phyloP scores from a whole-genome alignment of 2,113 vertebrate genomes.

The Amblyornis subalaris region DNA sequence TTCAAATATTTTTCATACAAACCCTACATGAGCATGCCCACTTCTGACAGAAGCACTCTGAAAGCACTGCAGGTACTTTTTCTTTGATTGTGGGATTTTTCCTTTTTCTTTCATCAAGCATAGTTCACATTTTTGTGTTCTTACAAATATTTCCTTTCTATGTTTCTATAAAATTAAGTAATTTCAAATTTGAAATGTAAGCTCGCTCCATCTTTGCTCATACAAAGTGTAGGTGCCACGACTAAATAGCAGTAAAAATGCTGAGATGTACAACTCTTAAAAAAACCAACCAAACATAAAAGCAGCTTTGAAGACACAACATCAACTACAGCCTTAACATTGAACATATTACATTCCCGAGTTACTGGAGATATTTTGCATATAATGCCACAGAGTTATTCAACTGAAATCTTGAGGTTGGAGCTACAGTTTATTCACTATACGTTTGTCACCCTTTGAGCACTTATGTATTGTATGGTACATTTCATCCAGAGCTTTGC shows the following conservation, averaged over 20 bases:
- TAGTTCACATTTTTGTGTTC: slow-evolving; percentile 37
- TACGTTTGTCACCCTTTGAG: not conserved
- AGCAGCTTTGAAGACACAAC: slow-evolving; percentile 78
- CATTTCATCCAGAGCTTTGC: slow-evolving; percentile 27
- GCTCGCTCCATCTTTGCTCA: slow-evolving; percentile 47
- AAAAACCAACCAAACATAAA: slow-evolving; percentile 51
- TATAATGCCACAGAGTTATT: slow-evolving; percentile 75
- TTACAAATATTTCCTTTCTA: slow-evolving; percentile 31
- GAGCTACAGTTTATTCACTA: slow-evolving; percentile 34
- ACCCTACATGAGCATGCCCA: not conserved
- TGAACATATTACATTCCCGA: slow-evolving; percentile 74
- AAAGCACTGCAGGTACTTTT: not conserved
- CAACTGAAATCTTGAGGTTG: slow-evolving; percentile 50
- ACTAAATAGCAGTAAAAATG: slow-evolving; percentile 69
- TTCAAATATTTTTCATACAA: not conserved
- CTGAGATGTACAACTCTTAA: slow-evolving; percentile 76
- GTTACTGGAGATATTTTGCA: slow-evolving; percentile 72
- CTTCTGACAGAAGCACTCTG: slow-evolving; percentile 5
- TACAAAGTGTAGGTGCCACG: slow-evolving; percentile 60
- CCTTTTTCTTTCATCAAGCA: not conserved
- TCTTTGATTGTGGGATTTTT: not conserved
- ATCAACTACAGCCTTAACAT: slow-evolving; percentile 75
- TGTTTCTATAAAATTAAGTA: slow-evolving; percentile 40
- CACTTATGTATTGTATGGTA: not conserved
- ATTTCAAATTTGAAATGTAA: slow-evolving; percentile 51